phyloP scores from a whole-genome alignment of 1,140 invertebrate species.

The Papilio aristodemus region DNA sequence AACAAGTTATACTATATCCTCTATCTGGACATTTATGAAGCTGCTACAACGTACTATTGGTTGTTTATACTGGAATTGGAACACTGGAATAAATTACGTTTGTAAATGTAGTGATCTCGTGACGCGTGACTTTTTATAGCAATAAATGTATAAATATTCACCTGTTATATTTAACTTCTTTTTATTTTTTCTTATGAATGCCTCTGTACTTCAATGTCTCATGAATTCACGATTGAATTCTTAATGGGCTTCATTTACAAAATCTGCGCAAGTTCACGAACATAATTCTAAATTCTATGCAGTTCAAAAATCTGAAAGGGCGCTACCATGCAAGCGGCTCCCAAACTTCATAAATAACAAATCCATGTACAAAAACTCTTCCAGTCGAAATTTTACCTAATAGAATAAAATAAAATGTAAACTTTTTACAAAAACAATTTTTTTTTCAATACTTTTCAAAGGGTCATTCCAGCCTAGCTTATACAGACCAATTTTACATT shows the following conservation, averaged over 20 bases:
- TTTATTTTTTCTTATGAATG: neutral
- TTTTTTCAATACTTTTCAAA: too few species aligned
- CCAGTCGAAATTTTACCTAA: neutral
- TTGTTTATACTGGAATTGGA: too few species aligned
- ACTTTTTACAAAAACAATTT: too few species aligned
- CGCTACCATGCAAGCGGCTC: neutral
- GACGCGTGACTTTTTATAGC: too few species aligned
- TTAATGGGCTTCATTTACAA: conserved; percentile 18
- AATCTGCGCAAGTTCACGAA: conserved; percentile 18
- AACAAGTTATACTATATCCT: too few species aligned
- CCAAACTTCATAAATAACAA: conserved; percentile 14
- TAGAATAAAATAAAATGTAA: neutral
- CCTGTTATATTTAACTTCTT: neutral
- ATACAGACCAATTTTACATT: too few species aligned
- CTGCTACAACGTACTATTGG: too few species aligned
- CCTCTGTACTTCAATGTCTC: neutral
- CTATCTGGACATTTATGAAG: too few species aligned
- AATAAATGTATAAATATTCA: too few species aligned
- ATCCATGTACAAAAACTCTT: neutral
- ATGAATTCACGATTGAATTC: conserved; percentile 4
- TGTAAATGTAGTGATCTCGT: too few species aligned
- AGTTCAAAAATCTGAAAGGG: conserved; percentile 11
- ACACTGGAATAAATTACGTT: too few species aligned
- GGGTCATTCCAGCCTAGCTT: too few species aligned
- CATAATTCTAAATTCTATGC: conserved; percentile 19